phyloP scores from a whole-genome alignment of 1,140 invertebrate genomes.

The Liolophura sinensis region DNA sequence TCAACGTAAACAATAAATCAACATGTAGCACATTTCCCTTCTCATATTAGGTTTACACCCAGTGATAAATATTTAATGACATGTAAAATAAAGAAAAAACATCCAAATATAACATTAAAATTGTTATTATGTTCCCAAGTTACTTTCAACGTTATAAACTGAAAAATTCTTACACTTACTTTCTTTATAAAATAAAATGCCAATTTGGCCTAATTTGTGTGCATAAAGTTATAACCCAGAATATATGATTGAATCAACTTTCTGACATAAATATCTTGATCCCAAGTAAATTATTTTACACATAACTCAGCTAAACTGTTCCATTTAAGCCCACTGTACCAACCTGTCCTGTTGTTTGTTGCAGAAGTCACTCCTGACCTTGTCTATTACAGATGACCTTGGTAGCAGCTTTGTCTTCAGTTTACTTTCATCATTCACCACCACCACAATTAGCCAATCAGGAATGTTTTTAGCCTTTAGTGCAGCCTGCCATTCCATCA shows the following conservation, averaged over 20 bases:
- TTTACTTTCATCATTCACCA: slow-evolving; percentile 89
- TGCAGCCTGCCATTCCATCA: slow-evolving; percentile 83
- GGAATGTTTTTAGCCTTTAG: slow-evolving; percentile 74
- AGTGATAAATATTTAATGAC: too few species aligned
- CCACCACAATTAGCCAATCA: slow-evolving; percentile 93
- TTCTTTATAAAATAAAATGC: too few species aligned
- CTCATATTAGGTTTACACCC: too few species aligned
- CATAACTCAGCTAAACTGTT: too few species aligned
- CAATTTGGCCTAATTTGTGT: too few species aligned
- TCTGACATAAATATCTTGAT: neutral
- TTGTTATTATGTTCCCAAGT: too few species aligned
- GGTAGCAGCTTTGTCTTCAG: slow-evolving; percentile 83
- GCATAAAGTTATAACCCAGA: neutral
- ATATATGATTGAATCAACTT: neutral
- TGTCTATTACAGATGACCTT: slow-evolving; percentile 90
- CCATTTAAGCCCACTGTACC: slow-evolving; percentile 5
- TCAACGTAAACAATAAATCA: slow-evolving; percentile 12
- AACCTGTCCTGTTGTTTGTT: slow-evolving; percentile 82
- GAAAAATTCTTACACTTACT: too few species aligned
- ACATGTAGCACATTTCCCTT: too few species aligned
- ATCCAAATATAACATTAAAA: too few species aligned
- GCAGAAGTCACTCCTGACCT: slow-evolving; percentile 91
- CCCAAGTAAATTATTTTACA: too few species aligned
- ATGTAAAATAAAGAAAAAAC: too few species aligned
- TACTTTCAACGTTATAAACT: too few species aligned